Evolutionary conservation across 2,113 vertebrate species (phyloP).

Genomic region (Rhegmatorhina hoffmannsi): DNA sequence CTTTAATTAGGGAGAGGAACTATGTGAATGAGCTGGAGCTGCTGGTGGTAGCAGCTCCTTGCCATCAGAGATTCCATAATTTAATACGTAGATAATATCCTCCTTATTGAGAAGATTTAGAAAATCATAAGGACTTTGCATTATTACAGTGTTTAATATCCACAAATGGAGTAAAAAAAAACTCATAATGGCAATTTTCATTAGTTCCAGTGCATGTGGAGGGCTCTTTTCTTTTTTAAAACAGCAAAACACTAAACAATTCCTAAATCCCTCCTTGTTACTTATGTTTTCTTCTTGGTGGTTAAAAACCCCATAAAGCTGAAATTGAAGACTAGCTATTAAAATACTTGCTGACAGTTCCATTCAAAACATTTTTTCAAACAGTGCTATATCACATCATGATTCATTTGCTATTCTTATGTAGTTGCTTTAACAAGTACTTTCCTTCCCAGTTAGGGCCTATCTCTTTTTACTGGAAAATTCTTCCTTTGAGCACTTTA

Average conservation of each 20-base stretch:
- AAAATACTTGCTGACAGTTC: conserved; percentile 51
- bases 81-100: conserved; percentile 70
- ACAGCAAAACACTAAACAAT: conserved; percentile 46
- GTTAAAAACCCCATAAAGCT: conserved; percentile 46
- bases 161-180: conserved; percentile 31
- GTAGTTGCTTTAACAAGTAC: not conserved
- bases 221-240: conserved; percentile 53
- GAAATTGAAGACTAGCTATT: conserved; percentile 65
- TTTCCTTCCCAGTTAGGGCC: conserved; percentile 17
- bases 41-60: conserved; percentile 42
- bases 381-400: not conserved
- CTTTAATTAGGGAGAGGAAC: conserved; percentile 51
- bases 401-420: conserved; percentile 43
- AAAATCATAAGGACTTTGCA: conserved; percentile 63
- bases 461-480: conserved; percentile 3
- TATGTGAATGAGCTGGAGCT: conserved; percentile 20
- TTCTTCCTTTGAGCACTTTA: conserved; percentile 24
- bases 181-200: conserved; percentile 55
- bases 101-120: conserved; percentile 67
- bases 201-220: conserved; percentile 49
- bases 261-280: conserved; percentile 47
- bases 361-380: conserved; percentile 67
- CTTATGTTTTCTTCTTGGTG: conserved; percentile 46
- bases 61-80: conserved; percentile 40
- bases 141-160: conserved; percentile 61